phyloP scores from a whole-genome alignment of 1,140 invertebrate species.

The Epicauta chinensis region DNA sequence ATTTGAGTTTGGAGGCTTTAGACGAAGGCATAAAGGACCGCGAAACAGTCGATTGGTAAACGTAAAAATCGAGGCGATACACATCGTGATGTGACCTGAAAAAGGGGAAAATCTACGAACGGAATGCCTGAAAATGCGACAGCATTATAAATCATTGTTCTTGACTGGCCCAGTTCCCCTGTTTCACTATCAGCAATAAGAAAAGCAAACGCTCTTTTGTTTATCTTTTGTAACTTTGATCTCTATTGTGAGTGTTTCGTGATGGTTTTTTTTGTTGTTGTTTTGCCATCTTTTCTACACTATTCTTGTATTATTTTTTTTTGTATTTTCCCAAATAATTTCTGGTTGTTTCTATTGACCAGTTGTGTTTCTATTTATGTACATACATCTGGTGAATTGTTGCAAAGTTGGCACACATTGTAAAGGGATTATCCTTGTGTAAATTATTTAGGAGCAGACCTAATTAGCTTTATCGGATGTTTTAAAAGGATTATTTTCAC shows the following conservation, averaged over 20 bases:
- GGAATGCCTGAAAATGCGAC: background rate
- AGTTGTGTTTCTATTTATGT: no score
- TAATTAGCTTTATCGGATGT: constrained; percentile 17
- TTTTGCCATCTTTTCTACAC: no score
- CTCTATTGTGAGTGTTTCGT: constrained; percentile 6
- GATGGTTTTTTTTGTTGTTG: background rate
- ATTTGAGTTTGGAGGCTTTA: no score
- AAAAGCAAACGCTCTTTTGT: constrained; percentile 10
- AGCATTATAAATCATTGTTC: constrained; percentile 13
- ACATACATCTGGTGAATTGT: constrained; percentile 5
- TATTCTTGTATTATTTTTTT: no score
- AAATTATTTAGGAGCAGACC: constrained; percentile 17
- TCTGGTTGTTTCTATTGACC: no score
- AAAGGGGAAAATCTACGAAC: no score
- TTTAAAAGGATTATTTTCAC: constrained; percentile 17
- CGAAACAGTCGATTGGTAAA: no score
- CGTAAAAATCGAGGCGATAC: no score
- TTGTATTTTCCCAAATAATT: no score
- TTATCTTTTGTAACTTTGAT: constrained; percentile 9
- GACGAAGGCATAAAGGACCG: no score
- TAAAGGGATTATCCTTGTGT: constrained; percentile 15
- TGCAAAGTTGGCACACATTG: constrained; percentile 12
- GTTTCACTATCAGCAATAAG: constrained; percentile 12
- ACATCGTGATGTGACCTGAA: no score
- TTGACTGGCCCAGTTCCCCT: constrained; percentile 12